Percentiles rank a stretch among this genome's conserved stretches.
phyloP scores from a whole-genome alignment of 2,113 vertebrate species.

The Solenodon paradoxus region DNA sequence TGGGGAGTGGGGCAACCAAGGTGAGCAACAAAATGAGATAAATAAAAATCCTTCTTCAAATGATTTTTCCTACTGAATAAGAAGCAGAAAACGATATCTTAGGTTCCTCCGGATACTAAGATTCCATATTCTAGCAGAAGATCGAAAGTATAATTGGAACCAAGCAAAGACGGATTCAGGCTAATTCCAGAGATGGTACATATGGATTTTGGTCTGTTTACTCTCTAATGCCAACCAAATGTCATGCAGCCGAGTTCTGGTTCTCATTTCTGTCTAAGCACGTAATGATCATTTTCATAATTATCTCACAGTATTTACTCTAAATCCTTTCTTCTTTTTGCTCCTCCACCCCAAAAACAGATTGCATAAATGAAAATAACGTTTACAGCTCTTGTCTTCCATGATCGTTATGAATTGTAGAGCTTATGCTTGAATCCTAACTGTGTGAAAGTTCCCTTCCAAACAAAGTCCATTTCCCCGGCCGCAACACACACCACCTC shows the following conservation, averaged over 20 bases:
- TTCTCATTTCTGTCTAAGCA: slow-evolving; percentile 1
- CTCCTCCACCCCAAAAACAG: neutral
- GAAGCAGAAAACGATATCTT: neutral
- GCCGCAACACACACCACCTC: neutral
- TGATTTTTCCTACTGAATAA: slow-evolving; percentile 26
- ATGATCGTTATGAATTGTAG: neutral
- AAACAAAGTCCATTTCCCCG: neutral
- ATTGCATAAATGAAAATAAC: neutral
- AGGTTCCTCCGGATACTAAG: neutral
- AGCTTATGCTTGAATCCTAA: neutral
- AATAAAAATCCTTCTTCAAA: too few species aligned
- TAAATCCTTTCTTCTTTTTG: slow-evolving; percentile 5
- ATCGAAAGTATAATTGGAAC: slow-evolving; percentile 33
- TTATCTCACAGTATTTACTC: slow-evolving; percentile 44
- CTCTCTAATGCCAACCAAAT: neutral
- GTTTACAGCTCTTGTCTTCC: neutral
- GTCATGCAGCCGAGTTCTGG: neutral
- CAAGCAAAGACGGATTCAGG: neutral
- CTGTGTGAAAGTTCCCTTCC: neutral
- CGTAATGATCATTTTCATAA: slow-evolving; percentile 43
- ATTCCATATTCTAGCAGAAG: neutral
- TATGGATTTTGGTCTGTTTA: neutral
- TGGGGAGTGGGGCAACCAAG: too few species aligned
- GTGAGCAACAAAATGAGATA: too few species aligned
- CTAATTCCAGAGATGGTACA: neutral